phyloP scores from a whole-genome alignment of 2,113 vertebrate genomes.

The Eretmochelys imbricata region DNA sequence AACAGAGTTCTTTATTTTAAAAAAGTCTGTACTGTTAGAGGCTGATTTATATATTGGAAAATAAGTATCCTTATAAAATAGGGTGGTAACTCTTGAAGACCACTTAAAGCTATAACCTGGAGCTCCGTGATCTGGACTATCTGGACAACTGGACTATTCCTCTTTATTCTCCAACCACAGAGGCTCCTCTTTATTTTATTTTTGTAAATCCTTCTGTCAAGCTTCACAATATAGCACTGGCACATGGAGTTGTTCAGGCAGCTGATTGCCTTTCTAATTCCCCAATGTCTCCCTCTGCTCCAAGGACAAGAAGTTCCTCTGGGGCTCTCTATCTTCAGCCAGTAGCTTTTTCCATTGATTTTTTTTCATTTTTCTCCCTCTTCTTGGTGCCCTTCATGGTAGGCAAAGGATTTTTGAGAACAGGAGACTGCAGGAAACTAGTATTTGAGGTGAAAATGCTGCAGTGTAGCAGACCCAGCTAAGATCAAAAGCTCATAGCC shows the following conservation, averaged over 20 bases:
- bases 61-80: slow-evolving; percentile 52
- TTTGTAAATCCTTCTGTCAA: no score
- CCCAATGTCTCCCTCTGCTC: neutral
- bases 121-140: neutral
- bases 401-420: neutral
- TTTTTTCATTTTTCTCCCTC: neutral
- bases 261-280: neutral
- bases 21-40: slow-evolving; percentile 46
- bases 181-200: neutral
- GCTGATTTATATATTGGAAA: slow-evolving; percentile 57
- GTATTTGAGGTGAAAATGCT: no score
- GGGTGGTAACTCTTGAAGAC: slow-evolving; percentile 1
- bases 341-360: neutral
- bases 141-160: neutral
- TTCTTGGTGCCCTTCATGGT: neutral
- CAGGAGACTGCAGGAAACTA: neutral
- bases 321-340: neutral
- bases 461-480: neutral
- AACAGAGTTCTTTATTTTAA: slow-evolving; percentile 35
- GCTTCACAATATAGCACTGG: neutral
- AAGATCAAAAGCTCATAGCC: neutral
- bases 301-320: neutral
- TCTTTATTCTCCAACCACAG: neutral
- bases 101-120: neutral
- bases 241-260: neutral